Base-by-base conservation (phyloP, 1,140 invertebrate species). In the Hormaphis cornu region DNA sequence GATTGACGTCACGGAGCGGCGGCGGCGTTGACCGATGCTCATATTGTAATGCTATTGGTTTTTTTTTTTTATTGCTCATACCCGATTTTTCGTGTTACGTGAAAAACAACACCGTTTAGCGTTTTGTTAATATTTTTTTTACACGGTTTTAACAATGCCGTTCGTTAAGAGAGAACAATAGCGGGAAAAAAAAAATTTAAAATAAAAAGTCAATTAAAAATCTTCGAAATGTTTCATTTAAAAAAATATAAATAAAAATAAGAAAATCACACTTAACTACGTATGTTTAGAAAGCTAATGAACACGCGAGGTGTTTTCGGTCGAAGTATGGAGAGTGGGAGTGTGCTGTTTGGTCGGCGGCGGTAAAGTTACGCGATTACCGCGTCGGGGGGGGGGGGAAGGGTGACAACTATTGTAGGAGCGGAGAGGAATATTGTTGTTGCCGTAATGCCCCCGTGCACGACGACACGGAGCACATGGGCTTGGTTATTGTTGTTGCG, bases 401-500 rank as follows among this genome's bases (percentile, higher is more conserved):
- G 7, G 37, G 42, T 46, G 6, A n/a, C 42, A n/a, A n/a, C n/a
- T n/a, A n/a, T n/a, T n/a, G n/a, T 10, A 46, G 42, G 6, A 46
- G 56, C 3, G 44, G 58, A 18, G 58, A n/a, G 20, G 58, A 14
- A n/a, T n/a, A n/a, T n/a, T n/a, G n/a, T n/a, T n/a, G n/a, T n/a
- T n/a, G n/a, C n/a, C n/a, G n/a, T n/a, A n/a, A n/a, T 42, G n/a
- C 16, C 26, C n/a, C 58, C 18, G 44, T 48, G 18, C 28, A 35
- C 59, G 44, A 33, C 28, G 59, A n/a, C 22, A 46, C 44, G 18
- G 48, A 66, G 59, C 59, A 66, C 59, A 66, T 66, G 59, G 59
- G 59, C 59, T 50, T 28, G 42, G 42, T 48, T 66, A 35, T 66
- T 48, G 59, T 48, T 66, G 59, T 66, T 66, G 59, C 59, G 59